Conservation (phyloP, 2,888 invertebrate species). For the Orthosia cruda region DNA sequence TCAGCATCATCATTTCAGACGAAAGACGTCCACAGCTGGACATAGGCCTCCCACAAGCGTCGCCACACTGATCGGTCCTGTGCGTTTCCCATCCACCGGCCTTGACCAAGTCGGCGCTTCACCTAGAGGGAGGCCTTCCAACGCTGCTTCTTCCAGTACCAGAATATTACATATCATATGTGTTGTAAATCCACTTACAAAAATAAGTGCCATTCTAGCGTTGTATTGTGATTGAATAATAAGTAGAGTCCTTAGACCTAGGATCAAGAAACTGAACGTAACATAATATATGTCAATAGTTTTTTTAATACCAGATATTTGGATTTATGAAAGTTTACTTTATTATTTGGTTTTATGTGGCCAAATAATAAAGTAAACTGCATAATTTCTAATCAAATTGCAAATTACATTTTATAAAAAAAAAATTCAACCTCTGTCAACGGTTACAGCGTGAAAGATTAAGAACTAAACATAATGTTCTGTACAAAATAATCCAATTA, state of each 20-base stretch:
- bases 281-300: no score
- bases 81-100: no score
- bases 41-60: no score
- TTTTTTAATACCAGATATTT: background rate
- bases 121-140: no score
- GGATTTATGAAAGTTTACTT: no score
- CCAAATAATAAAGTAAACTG: background rate
- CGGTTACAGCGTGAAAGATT: slow-evolving; percentile 17
- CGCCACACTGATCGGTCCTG: no score
- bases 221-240: background rate
- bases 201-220: background rate
- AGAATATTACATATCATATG: background rate
- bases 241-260: background rate
- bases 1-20: no score
- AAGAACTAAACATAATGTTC: slow-evolving; percentile 9
- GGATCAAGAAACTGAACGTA: background rate
- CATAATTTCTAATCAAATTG: background rate
- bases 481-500: slow-evolving; percentile 47
- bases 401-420: background rate
- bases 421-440: slow-evolving; percentile 3
- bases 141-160: no score
- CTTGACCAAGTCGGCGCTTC: no score
- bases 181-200: background rate
- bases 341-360: no score
- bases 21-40: no score